Base-by-base conservation (phyloP, 1,140 invertebrate genomes). In the Tribolium madens region DNA sequence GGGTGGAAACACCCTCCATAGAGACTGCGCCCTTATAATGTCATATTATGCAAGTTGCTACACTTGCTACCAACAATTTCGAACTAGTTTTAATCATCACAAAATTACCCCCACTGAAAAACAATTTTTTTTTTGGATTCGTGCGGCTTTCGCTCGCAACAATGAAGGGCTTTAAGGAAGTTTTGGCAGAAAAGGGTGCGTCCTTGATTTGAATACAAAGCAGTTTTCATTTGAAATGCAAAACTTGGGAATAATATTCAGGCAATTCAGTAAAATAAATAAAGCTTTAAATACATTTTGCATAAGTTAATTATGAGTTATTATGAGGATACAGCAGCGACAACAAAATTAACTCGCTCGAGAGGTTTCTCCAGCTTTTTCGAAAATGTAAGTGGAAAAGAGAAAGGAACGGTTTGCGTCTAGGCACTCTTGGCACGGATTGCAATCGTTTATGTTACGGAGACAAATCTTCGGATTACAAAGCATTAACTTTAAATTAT, bases 231-330 rank as follows among this genome's bases (percentile, higher is more conserved):
- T 72, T 72, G 70, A 72, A 72, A 72, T 72, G 70, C 70, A 72
- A 72, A 72, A 72, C 70, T 72, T 72, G 70, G 70, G 70, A 72
- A 72, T 64, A 64, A 72, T 72, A 52, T 72, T 72, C 70, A 50
- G 31, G 70, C 70, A 33, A 72, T 71, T 71, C 57, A 72, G 46
- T 72, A 72, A 72, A 72, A 72, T 72, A 72, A 72, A 72, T 72
- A 72, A 64, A 64, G 57, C 57, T 64, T 64, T 64, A 64, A 36
- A 64, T 64, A 64, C 57, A 64, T 64, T 64, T 64, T 64, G 57
- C 57, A 64, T 64, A 64, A 64, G 57, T 64, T 64, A 64, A 64
- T 64, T 64, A 64, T 64, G 57, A 64, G 57, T 64, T 64, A 64
- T 64, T 64, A 64, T 64, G 57, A 33, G 57, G 57, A 64, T 64